Evolutionary conservation across 2,888 invertebrate species (phyloP).

Genomic region (Netelia inedita): DNA sequence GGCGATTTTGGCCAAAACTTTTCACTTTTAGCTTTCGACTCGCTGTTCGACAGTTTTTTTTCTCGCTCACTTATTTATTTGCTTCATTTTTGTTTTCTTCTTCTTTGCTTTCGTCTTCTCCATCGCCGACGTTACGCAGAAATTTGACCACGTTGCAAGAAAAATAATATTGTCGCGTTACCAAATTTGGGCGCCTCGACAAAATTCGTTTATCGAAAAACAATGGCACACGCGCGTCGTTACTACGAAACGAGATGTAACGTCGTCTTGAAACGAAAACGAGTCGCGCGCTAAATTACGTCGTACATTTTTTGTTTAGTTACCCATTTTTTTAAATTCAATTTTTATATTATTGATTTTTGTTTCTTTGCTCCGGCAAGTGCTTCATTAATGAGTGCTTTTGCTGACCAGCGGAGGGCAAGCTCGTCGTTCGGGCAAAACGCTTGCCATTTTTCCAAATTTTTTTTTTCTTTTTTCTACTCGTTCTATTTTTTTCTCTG

Average conservation of each 20-base stretch:
- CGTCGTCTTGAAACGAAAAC: conserved; percentile 9
- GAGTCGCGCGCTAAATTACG: conserved; percentile 18
- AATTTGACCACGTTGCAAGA: conserved; percentile 25
- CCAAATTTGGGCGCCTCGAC: conserved; percentile 13
- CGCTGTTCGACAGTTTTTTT: conserved; percentile 44
- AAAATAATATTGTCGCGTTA: neutral
- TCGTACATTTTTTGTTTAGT: conserved; percentile 20
- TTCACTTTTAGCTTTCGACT: conserved; percentile 62
- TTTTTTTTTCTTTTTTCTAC: conserved; percentile 5
- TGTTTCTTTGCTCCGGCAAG: conserved; percentile 26
- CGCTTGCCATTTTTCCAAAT: conserved; percentile 1
- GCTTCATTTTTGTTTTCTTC: conserved; percentile 37
- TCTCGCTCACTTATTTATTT: conserved; percentile 26
- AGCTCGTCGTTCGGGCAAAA: conserved; percentile 27
- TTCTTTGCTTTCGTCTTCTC: neutral
- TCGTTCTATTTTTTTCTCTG: conserved; percentile 13
- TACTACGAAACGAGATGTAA: conserved; percentile 42
- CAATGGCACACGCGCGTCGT: conserved; percentile 60
- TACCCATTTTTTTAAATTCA: conserved; percentile 28
- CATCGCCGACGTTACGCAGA: conserved; percentile 8
- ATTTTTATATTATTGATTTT: no score
- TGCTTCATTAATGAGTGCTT: conserved; percentile 69
- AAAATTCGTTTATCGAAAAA: conserved; percentile 39
- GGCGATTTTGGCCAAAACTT: conserved; percentile 79
- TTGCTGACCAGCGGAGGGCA: conserved; percentile 46